Conservation (phyloP, 2,113 vertebrate genomes). For the Calidris pygmaea region DNA sequence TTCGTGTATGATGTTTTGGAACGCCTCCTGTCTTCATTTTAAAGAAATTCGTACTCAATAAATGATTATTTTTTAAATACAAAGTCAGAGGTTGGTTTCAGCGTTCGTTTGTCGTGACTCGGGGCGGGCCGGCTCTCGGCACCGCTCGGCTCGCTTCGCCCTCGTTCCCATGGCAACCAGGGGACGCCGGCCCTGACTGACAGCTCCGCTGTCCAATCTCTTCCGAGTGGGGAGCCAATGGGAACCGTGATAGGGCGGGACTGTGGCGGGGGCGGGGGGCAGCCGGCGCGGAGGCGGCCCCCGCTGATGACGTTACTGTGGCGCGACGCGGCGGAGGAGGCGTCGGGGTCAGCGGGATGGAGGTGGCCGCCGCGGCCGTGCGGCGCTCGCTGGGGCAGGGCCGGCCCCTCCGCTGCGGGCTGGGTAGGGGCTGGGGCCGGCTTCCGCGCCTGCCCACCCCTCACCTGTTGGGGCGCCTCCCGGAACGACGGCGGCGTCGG, state of each 20-base stretch:
- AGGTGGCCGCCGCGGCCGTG: rapidly evolving
- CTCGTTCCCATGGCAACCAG: neutral
- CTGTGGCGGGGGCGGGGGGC: no score
- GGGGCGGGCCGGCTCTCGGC: neutral
- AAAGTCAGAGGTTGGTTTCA: no score
- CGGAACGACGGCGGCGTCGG: neutral
- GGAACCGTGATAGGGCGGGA: rapidly evolving
- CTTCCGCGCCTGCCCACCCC: neutral
- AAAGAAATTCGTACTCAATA: neutral
- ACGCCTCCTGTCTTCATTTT: neutral
- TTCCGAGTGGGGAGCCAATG: neutral
- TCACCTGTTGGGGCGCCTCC: no score
- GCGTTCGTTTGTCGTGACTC: no score
- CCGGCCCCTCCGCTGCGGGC: neutral
- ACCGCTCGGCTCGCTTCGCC: neutral
- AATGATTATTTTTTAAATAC: neutral
- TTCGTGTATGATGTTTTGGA: rapidly evolving
- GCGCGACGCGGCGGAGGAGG: neutral
- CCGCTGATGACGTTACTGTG: rapidly evolving
- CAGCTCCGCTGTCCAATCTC: neutral
- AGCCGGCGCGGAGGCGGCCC: neutral
- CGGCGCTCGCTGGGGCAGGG: neutral
- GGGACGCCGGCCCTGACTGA: neutral
- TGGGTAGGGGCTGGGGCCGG: neutral
- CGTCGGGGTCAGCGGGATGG: rapidly evolving